These are phyloP conservation scores for Coptotermes formosanus DNA, from an alignment of 1,140 invertebrate species.

Conservation along the genomic window DNA sequence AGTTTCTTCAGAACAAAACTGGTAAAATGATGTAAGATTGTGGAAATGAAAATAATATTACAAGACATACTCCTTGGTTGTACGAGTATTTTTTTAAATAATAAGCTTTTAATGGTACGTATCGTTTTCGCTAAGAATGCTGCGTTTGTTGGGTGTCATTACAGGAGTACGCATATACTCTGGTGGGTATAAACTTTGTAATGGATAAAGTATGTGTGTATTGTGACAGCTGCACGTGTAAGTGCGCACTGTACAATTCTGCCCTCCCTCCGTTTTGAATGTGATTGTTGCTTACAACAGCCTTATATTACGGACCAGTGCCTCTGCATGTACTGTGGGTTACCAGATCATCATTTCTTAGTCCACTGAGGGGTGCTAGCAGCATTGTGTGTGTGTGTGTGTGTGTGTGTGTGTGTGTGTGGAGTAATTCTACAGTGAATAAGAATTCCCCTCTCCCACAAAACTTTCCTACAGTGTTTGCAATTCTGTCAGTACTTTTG, in stretches of 20 bases:
- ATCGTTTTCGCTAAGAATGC: too few species aligned
- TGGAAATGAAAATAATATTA: too few species aligned
- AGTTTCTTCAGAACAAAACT: too few species aligned
- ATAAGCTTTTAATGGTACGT: too few species aligned
- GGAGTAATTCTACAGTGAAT: neutral
- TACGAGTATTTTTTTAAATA: too few species aligned
- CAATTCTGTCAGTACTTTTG: neutral
- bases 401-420: neutral
- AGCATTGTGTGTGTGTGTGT: neutral
- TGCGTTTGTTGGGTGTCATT: neutral
- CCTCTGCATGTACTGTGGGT: neutral
- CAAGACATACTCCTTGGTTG: too few species aligned
- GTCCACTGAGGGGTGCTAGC: neutral
- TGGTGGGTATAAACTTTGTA: neutral
- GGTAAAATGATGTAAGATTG: too few species aligned
- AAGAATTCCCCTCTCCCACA: neutral
- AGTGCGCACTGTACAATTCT: neutral
- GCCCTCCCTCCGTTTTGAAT: neutral
- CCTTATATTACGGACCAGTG: neutral
- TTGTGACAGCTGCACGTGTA: neutral
- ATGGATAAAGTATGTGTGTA: neutral
- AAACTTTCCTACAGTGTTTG: neutral
- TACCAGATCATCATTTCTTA: conserved; percentile 7
- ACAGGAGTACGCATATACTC: neutral
- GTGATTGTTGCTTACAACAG: neutral